These are phyloP conservation scores for Tipula lateralis DNA, from an alignment of 2,888 invertebrate genomes.

Conservation along the genomic window DNA sequence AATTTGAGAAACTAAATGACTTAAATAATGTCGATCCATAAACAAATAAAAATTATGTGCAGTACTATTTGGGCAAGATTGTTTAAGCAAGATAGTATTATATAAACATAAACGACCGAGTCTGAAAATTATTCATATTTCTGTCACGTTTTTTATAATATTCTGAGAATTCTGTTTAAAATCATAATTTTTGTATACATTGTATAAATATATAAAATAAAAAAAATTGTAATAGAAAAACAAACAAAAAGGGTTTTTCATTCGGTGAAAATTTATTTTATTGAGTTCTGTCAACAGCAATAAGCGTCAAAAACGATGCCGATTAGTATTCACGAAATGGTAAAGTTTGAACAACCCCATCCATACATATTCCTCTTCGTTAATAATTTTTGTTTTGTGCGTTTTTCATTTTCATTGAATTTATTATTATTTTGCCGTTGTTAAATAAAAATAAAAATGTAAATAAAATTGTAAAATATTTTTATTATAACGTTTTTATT, in stretches of 20 bases:
- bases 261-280: constrained; percentile 9
- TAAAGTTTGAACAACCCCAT: not conserved
- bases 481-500: not conserved
- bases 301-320: constrained; percentile 8
- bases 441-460: not conserved
- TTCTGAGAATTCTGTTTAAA: not conserved
- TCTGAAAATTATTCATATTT: not conserved
- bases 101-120: not conserved
- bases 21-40: not conserved
- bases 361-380: too few species aligned
- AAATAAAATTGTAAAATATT: not conserved
- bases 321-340: constrained; percentile 24
- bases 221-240: not conserved
- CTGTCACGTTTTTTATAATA: not conserved
- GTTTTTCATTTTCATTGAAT: not conserved
- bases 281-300: constrained; percentile 24
- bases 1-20: not conserved
- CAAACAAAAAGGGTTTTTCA: not conserved
- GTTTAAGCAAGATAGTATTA: not conserved
- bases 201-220: not conserved
- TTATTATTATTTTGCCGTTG: not conserved
- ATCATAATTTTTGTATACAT: constrained; percentile 11
- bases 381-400: not conserved
- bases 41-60: not conserved
- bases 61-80: not conserved